Percentiles rank a stretch among this genome's conserved stretches.
Conservation (phyloP, 2,888 invertebrate genomes). For the Eupithecia tripunctaria region DNA sequence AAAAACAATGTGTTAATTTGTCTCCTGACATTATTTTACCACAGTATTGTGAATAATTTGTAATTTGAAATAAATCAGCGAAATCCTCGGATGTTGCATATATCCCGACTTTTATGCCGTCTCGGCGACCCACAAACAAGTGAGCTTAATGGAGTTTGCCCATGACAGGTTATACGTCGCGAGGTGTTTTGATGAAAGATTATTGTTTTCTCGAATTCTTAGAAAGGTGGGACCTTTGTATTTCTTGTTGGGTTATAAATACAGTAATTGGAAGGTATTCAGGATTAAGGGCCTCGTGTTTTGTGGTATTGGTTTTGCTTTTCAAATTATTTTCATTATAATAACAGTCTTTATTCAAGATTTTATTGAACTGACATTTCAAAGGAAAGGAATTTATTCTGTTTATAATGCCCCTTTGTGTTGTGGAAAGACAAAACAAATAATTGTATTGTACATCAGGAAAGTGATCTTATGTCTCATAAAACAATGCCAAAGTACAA, state of each 20-base stretch:
- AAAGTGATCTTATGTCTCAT: neutral
- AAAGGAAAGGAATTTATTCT: neutral
- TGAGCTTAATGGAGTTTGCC: conserved; percentile 31
- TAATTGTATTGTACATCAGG: neutral
- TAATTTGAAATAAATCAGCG: neutral
- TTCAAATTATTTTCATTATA: neutral
- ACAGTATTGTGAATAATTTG: neutral
- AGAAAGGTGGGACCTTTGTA: conserved; percentile 10
- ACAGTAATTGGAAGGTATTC: conserved; percentile 2
- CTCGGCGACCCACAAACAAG: conserved; percentile 1
- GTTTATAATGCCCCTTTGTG: neutral
- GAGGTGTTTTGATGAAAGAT: conserved; percentile 29
- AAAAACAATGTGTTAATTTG: neutral
- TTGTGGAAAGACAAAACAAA: neutral
- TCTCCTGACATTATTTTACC: neutral
- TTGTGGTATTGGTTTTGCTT: neutral
- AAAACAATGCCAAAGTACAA: neutral
- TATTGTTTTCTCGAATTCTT: conserved; percentile 17
- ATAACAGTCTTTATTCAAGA: neutral
- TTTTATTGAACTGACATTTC: neutral
- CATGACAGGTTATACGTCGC: conserved; percentile 25
- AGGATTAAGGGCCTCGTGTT: neutral
- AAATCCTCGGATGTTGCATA: neutral
- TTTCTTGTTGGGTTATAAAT: neutral
- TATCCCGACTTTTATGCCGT: conserved; percentile 14